Evolutionary conservation across 2,888 invertebrate genomes (phyloP).

Genomic region (Rhamnusium bicolor): DNA sequence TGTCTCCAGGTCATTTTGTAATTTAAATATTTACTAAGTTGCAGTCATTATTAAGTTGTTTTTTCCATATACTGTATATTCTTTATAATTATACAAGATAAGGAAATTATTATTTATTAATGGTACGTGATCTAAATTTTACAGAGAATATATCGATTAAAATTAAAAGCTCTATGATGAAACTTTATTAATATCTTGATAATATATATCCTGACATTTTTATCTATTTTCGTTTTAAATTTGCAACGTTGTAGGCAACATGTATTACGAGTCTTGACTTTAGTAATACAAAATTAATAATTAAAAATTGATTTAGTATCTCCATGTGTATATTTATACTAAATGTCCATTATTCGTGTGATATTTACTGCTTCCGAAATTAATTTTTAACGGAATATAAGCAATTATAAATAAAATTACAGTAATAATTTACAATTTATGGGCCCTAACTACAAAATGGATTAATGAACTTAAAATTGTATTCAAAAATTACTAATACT

Average conservation of each 20-base stretch:
- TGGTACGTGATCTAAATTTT: too few relatives aligned
- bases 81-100: too few relatives aligned
- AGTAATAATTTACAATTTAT: conserved; percentile 7
- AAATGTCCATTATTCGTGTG: not conserved
- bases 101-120: too few relatives aligned
- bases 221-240: not conserved
- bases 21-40: too few relatives aligned
- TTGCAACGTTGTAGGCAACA: not conserved
- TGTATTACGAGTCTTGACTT: too few relatives aligned
- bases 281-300: not conserved
- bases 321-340: not conserved
- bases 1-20: too few relatives aligned
- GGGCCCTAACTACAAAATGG: not conserved
- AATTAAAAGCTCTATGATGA: too few relatives aligned
- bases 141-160: too few relatives aligned
- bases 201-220: not conserved
- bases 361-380: conserved; percentile 5
- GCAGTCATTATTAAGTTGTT: too few relatives aligned
- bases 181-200: not conserved
- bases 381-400: not conserved
- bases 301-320: conserved; percentile 1
- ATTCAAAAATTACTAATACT: not conserved
- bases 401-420: conserved; percentile 19
- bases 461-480: not conserved
- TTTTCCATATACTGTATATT: too few relatives aligned